Base-by-base conservation (phyloP, 2,113 vertebrate genomes). In the Stercorarius parasiticus region DNA sequence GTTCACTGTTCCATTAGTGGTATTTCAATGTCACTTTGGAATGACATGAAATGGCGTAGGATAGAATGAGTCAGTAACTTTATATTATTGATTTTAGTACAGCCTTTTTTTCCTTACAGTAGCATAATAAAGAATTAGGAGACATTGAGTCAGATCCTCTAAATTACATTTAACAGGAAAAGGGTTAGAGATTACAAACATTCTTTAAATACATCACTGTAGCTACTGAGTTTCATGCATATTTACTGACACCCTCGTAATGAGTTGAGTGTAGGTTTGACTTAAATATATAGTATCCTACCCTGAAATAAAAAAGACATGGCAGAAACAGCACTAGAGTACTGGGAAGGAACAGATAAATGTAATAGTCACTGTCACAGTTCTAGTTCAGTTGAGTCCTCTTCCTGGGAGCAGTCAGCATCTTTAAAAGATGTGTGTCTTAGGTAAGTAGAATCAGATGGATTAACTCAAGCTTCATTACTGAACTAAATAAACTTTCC, bases 1-100 rank as follows among this genome's bases (percentile, higher is more conserved):
- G 30, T 89, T 94, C 81, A 45, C 34, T 27, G 36, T 77, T 89
- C 66, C 66, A 85, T 91, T 93, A 89, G 86, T 58, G 81, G 58
- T 93, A 94, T 95, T 96, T 95, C 86, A 95, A 53, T 93, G 88
- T 89, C 86, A 82, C 36, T 89, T 88, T 82, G 73, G 53, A 94
- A 95, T 58, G 69, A 77, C 80, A 84, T 49, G 70, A 88, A 95
- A 79, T 72, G 20, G 11, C 11, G 15, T 82, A 58, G 15, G 52
- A 62, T 45, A 73, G 62, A 95, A 93, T 80, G 72, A 91, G 49
- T 89, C 40, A 85, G 90, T 85, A 92, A 85, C 27, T 42, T 72
- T 94, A 79, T 85, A 69, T 85, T 93, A 85, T 85, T 95, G 83
- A 87, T 95, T 92, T 86, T 76, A 87, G 22, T 25, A 42, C 11